phyloP scores from a whole-genome alignment of 2,797 vertebrate genomes.

The Perodicticus potto region DNA sequence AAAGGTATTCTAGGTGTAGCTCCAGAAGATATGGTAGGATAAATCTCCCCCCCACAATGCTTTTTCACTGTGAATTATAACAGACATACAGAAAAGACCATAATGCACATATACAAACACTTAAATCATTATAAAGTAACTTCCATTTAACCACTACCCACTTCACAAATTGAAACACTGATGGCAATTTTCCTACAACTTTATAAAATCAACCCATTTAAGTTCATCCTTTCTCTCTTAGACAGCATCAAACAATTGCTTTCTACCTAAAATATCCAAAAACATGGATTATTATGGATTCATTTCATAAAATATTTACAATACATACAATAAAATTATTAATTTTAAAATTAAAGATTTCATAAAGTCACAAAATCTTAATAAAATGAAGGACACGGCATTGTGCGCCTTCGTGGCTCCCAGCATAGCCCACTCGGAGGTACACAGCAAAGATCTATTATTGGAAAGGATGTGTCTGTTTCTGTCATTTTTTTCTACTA shows the following conservation, averaged over 20 bases:
- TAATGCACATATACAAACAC: not conserved
- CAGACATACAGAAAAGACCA: not conserved
- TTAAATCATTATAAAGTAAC: conserved; percentile 13
- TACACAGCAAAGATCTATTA: not conserved
- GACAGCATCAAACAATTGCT: not conserved
- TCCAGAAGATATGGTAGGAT: not conserved
- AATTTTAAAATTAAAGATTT: not conserved
- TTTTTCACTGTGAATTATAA: not conserved
- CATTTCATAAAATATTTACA: conserved; percentile 15
- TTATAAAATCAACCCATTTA: not conserved
- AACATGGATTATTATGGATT: not conserved
- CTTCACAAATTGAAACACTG: not conserved
- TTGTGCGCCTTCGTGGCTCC: not conserved
- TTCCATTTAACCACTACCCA: not conserved
- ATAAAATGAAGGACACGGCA: not conserved
- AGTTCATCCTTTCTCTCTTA: conserved; percentile 9
- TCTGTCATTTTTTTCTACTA: not conserved
- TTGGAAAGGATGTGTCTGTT: not conserved
- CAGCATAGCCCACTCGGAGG: not conserved
- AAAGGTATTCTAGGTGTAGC: not conserved
- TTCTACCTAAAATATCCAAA: conserved; percentile 42
- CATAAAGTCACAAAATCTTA: conserved; percentile 1
- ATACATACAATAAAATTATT: not conserved
- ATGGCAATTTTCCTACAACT: conserved; percentile 6
- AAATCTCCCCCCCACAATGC: not conserved